phyloP scores from a whole-genome alignment of 2,113 vertebrate species.

The Rhea pennata region DNA sequence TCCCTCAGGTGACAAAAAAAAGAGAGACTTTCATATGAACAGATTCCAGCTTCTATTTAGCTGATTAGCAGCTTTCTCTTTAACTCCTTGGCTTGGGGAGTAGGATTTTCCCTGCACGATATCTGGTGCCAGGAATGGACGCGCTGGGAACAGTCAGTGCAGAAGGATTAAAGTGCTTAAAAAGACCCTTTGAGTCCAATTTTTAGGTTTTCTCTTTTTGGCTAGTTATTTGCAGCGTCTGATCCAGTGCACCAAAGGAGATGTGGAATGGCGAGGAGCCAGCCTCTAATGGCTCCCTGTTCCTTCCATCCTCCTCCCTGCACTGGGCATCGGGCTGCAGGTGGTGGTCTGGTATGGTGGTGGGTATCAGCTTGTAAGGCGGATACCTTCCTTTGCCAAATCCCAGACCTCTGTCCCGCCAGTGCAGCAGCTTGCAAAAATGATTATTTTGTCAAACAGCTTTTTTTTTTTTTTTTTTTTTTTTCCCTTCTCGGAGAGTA shows the following conservation, averaged over 20 bases:
- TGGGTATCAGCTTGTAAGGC: constrained; percentile 69
- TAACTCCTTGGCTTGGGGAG: constrained; percentile 70
- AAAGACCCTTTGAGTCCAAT: constrained; percentile 75
- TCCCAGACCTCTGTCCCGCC: constrained; percentile 61
- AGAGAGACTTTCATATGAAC: constrained; percentile 68
- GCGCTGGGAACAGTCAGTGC: constrained; percentile 69
- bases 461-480: constrained; percentile 55
- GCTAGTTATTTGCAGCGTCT: constrained; percentile 65
- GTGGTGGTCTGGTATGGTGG: constrained; percentile 65
- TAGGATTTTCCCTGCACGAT: constrained; percentile 55
- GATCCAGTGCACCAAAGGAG: constrained; percentile 76
- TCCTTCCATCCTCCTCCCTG: constrained; percentile 61
- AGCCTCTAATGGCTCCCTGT: constrained; percentile 77
- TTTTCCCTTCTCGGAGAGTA: not conserved
- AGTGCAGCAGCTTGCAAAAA: constrained; percentile 74
- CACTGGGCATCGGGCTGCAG: constrained; percentile 73
- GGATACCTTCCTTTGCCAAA: constrained; percentile 63
- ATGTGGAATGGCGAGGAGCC: constrained; percentile 81
- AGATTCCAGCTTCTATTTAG: constrained; percentile 80
- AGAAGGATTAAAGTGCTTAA: constrained; percentile 82
- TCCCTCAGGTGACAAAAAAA: constrained; percentile 74
- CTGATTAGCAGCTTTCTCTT: constrained; percentile 81
- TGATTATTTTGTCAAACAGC: constrained; percentile 70
- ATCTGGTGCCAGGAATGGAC: constrained; percentile 63
- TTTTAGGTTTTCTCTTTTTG: constrained; percentile 75